phyloP scores from a whole-genome alignment of 1,140 invertebrate genomes.

The Heliconius hewitsoni region DNA sequence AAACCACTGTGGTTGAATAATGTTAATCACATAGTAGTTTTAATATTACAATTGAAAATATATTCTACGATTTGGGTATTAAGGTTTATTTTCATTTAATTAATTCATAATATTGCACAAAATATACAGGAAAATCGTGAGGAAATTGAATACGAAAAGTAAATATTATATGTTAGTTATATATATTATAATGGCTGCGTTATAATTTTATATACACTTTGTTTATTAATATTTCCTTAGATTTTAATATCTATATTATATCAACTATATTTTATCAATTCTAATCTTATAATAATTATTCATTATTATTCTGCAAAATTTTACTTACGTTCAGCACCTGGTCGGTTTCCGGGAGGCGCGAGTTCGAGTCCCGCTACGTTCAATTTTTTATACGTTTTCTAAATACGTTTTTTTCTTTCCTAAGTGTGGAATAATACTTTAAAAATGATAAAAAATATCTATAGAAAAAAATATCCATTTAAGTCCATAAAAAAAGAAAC shows the following conservation, averaged over 20 bases:
- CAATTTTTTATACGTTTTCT: no score
- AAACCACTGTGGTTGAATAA: slow-evolving; percentile 9
- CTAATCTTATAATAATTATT: not conserved
- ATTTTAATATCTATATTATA: not conserved
- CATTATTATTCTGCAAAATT: not conserved
- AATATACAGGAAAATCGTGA: slow-evolving; percentile 34
- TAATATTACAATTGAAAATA: not conserved
- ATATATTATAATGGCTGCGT: not conserved
- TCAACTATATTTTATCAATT: not conserved
- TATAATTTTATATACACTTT: slow-evolving; percentile 16
- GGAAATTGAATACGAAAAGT: slow-evolving; percentile 24
- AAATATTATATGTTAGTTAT: not conserved
- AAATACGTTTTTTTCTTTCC: no score
- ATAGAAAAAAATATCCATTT: not conserved
- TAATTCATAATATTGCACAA: slow-evolving; percentile 15
- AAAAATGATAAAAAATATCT: no score
- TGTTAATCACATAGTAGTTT: not conserved
- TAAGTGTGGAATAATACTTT: no score
- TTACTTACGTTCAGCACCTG: no score
- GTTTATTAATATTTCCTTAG: slow-evolving; percentile 17
- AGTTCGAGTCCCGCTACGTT: no score
- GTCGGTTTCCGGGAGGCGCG: no score
- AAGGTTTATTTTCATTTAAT: not conserved
- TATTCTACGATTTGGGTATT: not conserved
- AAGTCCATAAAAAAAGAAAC: slow-evolving; percentile 9